phyloP scores from a whole-genome alignment of 2,113 vertebrate species.

The Aegithalos caudatus region DNA sequence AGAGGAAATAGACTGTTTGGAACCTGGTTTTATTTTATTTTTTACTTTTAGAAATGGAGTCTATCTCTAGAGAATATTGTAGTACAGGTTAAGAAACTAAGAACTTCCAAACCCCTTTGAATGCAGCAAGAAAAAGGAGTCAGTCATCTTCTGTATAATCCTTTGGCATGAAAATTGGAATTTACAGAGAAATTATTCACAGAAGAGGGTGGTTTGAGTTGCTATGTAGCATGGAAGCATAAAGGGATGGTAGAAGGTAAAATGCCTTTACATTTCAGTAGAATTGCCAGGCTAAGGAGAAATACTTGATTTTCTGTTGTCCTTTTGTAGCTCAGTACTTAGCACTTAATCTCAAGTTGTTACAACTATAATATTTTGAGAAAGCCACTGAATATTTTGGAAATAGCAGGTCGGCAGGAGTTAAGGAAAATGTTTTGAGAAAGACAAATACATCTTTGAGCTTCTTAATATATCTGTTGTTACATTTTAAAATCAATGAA shows the following conservation, averaged over 20 bases:
- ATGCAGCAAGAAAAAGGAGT: neutral
- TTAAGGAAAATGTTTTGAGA: neutral
- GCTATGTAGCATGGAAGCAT: neutral
- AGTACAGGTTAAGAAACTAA: neutral
- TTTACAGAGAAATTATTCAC: neutral
- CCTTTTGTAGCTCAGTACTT: neutral
- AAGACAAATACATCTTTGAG: neutral
- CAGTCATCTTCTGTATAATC: neutral
- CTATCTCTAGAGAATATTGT: neutral
- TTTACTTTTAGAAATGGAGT: neutral
- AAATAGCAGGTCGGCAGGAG: neutral
- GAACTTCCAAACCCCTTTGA: neutral
- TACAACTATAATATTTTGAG: neutral
- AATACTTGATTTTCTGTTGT: neutral
- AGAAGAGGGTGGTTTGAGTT: neutral
- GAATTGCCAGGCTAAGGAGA: neutral
- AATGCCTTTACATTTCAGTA: neutral
- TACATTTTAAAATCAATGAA: neutral
- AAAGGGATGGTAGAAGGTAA: neutral
- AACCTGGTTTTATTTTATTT: neutral
- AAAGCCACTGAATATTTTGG: neutral
- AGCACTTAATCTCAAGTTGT: neutral
- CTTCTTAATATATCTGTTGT: neutral
- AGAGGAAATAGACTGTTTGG: neutral
- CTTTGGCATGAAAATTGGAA: neutral